Evolutionary conservation across 2,888 invertebrate genomes (phyloP), one percentile per base, ranked within the genome.

Genomic region (Apotomis betuletana): DNA sequence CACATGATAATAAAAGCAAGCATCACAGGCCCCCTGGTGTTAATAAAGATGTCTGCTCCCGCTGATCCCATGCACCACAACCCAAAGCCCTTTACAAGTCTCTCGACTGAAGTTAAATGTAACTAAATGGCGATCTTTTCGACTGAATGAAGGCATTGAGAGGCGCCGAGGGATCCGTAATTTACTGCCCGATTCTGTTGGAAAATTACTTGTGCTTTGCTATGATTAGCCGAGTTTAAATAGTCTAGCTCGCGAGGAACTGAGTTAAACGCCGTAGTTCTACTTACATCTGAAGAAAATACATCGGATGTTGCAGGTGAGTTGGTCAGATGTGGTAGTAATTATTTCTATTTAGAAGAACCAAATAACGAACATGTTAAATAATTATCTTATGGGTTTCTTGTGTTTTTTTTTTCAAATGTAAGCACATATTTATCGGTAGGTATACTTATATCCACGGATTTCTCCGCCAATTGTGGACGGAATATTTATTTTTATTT

Each of bases 81-180:
- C 9, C 44, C 58, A 67, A 73, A 59, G 64, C 63, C 73, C 68
- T 79, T 76, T 73, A 74, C 71, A 68, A 73, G 69, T 72, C 73
- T 68, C 58, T 62, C 58, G 51, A 67, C 61, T 74, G 73, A 75
- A 77, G 74, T 74, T 67, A 74, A 71, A 74, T 68, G 72, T 72
- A 68, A 72, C 72, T 68, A 68, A 72, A 75, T 69, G 67, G 74
- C 73, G 71, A 74, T 75, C 75, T 76, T 76, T 79, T 72, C 77
- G 75, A 76, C 74, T 75, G 77, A 76, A 75, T 71, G 69, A 70
- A 72, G 69, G 74, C 75, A 73, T 78, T 79, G 76, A 76, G 72
- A 46, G 52, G 15, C 46, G 36, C 61, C 41, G 49, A 41, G 60
- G 52, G 54, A 58, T 46, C 6, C 58, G 72, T 63, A 67, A 72